Percentiles rank a stretch among this genome's conserved stretches.
Conservation (phyloP, 2,797 vertebrate genomes). For the Sebastes vulpes region DNA sequence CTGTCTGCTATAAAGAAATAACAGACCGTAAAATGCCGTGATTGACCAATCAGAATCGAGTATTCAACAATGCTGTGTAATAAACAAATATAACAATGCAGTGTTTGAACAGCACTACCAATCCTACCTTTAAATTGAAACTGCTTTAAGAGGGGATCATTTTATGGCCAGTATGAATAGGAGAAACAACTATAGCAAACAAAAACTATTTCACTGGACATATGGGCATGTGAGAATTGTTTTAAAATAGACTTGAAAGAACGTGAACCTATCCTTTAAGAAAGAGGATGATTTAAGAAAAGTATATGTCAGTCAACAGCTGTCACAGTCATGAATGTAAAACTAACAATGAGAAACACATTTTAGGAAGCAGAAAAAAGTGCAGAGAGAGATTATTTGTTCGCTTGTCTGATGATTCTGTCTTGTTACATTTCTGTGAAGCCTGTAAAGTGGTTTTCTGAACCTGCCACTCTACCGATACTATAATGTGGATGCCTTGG, state of each 20-base stretch:
- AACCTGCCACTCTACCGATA: constrained; percentile 61
- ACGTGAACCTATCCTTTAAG: not conserved
- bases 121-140: not conserved
- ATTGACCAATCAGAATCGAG: too few species aligned
- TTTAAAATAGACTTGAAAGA: not conserved
- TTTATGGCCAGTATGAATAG: not conserved
- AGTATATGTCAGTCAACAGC: not conserved
- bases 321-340: not conserved
- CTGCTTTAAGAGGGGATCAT: not conserved
- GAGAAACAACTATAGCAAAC: not conserved
- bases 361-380: not conserved
- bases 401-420: constrained; percentile 27
- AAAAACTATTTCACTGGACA: not conserved
- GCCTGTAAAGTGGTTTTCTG: constrained; percentile 34
- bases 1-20: too few species aligned
- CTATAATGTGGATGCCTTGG: constrained; percentile 71
- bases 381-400: not conserved
- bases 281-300: not conserved
- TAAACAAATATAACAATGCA: too few species aligned
- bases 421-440: not conserved
- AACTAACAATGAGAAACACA: not conserved
- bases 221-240: not conserved
- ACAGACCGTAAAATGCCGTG: too few species aligned
- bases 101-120: too few species aligned
- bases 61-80: too few species aligned